A percentile compares a stretch with the other conserved stretches of the same genome.
Evolutionary conservation across 2,797 vertebrate species (phyloP).

Genomic region (Nasua narica): DNA sequence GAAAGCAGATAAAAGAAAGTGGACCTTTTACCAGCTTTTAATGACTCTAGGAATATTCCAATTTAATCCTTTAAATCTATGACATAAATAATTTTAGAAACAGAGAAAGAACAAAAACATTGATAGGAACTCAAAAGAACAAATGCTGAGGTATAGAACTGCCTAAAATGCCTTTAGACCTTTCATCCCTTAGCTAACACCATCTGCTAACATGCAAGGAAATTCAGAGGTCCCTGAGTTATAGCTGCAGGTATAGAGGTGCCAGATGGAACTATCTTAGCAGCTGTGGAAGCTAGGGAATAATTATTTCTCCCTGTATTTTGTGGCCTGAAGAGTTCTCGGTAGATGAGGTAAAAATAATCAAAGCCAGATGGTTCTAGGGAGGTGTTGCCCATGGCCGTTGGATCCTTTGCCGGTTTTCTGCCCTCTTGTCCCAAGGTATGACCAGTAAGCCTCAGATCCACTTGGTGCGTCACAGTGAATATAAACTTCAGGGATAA

Average conservation of each 20-base stretch:
- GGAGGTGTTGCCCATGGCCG: not conserved
- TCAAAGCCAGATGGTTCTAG: not conserved
- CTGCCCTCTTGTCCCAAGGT: not conserved
- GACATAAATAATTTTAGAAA: not conserved
- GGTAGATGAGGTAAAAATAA: conserved; percentile 27
- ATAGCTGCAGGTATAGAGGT: not conserved
- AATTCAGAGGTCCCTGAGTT: not conserved
- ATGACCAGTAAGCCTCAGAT: not conserved
- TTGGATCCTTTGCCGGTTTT: not conserved
- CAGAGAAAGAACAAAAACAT: not conserved
- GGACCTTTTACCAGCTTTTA: not conserved
- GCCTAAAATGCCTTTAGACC: not conserved
- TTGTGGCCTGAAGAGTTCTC: not conserved
- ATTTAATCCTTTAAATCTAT: not conserved
- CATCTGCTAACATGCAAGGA: not conserved
- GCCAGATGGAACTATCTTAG: not conserved
- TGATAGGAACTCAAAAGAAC: not conserved
- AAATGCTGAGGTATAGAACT: not conserved
- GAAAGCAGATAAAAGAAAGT: not conserved
- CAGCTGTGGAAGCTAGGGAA: not conserved
- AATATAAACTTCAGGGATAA: not conserved
- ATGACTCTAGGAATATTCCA: not conserved
- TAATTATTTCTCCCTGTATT: not conserved
- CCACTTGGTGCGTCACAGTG: not conserved
- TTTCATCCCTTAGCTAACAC: not conserved